These are phyloP conservation scores for Dryomyza anilis DNA, from an alignment of 2,888 invertebrate species.

Conservation along the genomic window DNA sequence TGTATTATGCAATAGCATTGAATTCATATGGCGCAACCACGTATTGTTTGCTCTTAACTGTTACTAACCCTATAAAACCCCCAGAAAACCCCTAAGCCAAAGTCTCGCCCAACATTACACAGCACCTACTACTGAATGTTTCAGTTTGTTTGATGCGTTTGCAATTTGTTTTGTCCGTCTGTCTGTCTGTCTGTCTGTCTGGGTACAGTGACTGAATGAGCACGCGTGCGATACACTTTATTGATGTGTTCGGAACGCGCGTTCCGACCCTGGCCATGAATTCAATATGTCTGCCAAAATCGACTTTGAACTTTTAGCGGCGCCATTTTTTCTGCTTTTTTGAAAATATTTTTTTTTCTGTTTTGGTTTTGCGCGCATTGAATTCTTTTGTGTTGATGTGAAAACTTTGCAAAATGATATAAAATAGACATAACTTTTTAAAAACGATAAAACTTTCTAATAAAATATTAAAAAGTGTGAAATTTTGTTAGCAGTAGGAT, in stretches of 20 bases:
- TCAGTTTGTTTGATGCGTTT: conserved; percentile 2
- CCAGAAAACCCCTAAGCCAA: no score
- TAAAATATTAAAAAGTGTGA: conserved; percentile 20
- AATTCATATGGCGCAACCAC: no score
- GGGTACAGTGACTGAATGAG: not conserved
- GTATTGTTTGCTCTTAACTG: no score
- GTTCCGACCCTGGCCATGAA: conserved; percentile 17
- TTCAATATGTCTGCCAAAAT: conserved; percentile 24
- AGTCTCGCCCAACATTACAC: no score
- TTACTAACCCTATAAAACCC: no score
- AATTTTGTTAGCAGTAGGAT: no score
- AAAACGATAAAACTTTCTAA: conserved; percentile 20
- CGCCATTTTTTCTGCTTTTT: not conserved
- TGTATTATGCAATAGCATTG: no score
- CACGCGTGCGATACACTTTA: conserved; percentile 3
- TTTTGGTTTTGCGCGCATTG: not conserved
- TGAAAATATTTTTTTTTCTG: not conserved
- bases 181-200: no score
- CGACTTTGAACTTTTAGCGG: conserved; percentile 21
- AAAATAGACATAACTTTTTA: conserved; percentile 10
- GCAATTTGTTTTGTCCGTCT: conserved; percentile 20
- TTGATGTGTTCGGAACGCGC: not conserved
- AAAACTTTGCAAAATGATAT: not conserved
- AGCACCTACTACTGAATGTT: not conserved
- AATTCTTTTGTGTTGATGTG: not conserved